Conservation (phyloP, 2,888 invertebrate species). For the Tenthredo distinguenda region DNA sequence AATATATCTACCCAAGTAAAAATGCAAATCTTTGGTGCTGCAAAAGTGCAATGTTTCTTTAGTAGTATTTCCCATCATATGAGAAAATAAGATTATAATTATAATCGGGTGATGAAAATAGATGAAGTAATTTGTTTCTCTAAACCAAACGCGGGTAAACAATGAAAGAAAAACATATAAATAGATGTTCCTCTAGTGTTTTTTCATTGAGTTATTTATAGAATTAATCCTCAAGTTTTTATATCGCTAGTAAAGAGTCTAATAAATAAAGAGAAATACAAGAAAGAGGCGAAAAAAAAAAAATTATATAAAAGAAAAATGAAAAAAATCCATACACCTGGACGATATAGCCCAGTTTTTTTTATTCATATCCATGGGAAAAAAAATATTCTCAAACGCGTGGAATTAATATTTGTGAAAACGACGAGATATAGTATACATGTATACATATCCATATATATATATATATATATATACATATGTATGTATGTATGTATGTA, state of each 20-base stretch:
- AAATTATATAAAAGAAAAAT: not conserved
- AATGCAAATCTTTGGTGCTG: not conserved
- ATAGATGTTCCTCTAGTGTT: constrained; percentile 24
- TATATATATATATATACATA: not conserved
- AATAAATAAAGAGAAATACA: not conserved
- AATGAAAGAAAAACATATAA: constrained; percentile 10
- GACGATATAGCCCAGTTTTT: not conserved
- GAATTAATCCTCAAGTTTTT: constrained; percentile 18
- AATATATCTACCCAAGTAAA: constrained; percentile 55
- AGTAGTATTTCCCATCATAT: too few relatives aligned
- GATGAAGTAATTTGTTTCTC: not conserved
- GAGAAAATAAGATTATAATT: not conserved
- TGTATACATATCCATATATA: too few relatives aligned
- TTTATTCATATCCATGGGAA: not conserved
- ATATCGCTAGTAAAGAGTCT: not conserved
- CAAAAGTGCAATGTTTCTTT: not conserved
- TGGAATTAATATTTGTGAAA: not conserved
- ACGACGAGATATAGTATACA: not conserved
- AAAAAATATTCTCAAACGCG: not conserved
- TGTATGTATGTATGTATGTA: not conserved
- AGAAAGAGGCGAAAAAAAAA: not conserved
- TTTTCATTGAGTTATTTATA: constrained; percentile 32
- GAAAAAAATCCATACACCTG: not conserved
- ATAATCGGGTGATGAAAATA: not conserved
- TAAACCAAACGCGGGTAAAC: not conserved